Conservation (phyloP, 2,797 vertebrate genomes). For the Sebastes paucispinis region DNA sequence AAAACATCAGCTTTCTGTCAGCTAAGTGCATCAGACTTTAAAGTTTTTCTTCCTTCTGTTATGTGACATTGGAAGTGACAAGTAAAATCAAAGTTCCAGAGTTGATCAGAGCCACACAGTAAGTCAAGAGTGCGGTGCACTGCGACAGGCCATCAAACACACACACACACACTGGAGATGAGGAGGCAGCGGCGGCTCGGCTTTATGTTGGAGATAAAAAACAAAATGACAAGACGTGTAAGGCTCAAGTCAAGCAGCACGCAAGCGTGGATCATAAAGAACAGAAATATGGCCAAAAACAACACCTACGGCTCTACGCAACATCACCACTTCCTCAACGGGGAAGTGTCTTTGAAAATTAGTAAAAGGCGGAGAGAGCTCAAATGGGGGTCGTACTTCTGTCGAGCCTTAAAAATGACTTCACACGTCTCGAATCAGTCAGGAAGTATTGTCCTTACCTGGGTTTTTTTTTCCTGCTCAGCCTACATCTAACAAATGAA, state of each 20-base stretch:
- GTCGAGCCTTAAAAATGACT: background rate
- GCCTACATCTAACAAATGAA: background rate
- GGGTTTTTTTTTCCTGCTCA: background rate
- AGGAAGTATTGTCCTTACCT: background rate
- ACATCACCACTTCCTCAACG: background rate
- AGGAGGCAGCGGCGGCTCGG: constrained; percentile 23
- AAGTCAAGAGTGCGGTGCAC: constrained; percentile 17
- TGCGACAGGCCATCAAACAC: constrained; percentile 27
- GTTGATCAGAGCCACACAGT: constrained; percentile 53
- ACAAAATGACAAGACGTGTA: background rate
- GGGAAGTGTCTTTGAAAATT: background rate
- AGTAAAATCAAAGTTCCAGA: constrained; percentile 49
- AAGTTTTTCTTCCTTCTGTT: constrained; percentile 16
- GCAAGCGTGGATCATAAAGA: background rate
- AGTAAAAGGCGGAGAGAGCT: background rate
- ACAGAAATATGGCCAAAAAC: background rate
- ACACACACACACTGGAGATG: background rate
- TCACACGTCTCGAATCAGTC: background rate
- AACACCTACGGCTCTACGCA: background rate
- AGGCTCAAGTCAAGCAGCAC: background rate
- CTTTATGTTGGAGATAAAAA: constrained; percentile 26
- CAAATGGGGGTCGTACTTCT: background rate
- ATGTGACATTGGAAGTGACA: constrained; percentile 54
- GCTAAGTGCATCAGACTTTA: constrained; percentile 5
- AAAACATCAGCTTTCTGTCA: background rate